Evolutionary conservation across 2,113 vertebrate species (phyloP), one percentile per base, ranked within the genome.

Genomic region (Mirounga angustirostris): DNA sequence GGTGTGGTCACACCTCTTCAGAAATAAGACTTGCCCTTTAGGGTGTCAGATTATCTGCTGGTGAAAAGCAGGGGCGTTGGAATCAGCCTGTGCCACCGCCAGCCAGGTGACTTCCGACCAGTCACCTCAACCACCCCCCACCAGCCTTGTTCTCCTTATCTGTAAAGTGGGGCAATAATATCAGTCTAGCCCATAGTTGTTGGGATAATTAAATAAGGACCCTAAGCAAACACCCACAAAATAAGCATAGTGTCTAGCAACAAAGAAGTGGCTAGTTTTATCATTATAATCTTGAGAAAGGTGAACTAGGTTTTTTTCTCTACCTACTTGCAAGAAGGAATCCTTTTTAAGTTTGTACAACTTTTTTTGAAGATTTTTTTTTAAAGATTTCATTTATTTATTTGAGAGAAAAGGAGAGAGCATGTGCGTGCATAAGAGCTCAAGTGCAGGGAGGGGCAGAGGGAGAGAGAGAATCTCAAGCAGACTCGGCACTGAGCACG

Each of bases 341-440:
- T 71, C 54, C 50, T n/a, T 33, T 30, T n/a, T 19, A 40, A 36
- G 18, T 24, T 3, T 59, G 63, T 16, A 50, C 79, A 82, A 67
- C 9, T 52, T 54, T 69, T 69, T 65, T n/a, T 18, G 8, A 69
- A 69, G 33, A 69, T 67, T 10, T 61, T 61, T 61, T n/a, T 33
- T 9, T 18, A 19, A n/a, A 69, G 15, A n/a, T n/a, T n/a, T 69
- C 26, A 69, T n/a, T 69, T 69, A 18, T 69, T 67, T 67, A n/a
- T 67, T 67, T 69, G 65, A n/a, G 33, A 18, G 65, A n/a, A 15
- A n/a, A 6, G 28, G 65, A 69, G 33, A 69, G 65, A n/a, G 65
- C 1, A 30, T 0, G 28, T 0, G 1, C 2, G 4, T 24, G 13
- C 33, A n/a, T 16, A 8, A 18, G 33, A 69, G 33, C 65, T 69